Evolutionary conservation across 1,140 invertebrate genomes (phyloP), one percentile per base, ranked within the genome.

Genomic region (Heterodera carotae): DNA sequence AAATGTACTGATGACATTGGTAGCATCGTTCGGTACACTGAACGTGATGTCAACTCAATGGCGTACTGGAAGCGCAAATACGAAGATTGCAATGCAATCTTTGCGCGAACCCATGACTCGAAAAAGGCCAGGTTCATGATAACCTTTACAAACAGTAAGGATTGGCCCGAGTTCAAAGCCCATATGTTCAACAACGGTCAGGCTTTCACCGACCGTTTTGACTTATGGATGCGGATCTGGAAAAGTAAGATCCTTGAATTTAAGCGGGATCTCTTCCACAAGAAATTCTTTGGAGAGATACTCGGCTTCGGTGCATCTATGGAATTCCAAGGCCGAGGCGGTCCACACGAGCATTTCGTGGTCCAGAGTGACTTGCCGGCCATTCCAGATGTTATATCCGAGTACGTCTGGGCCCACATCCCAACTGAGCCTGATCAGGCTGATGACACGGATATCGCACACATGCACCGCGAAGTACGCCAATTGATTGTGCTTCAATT

Each of bases 321-420:
- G n/a, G n/a, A n/a, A n/a, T n/a, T n/a, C n/a, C n/a, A n/a, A n/a
- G n/a, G n/a, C n/a, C n/a, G n/a, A n/a, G 43, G 69, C 59, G 43
- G 59, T 71, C 15, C 69, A 18, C 69, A 71, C 18, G 27, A n/a
- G 27, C 69, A 71, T 18, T 6, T 33, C n/a, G 69, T 48, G 7
- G 22, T 15, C 7, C 12, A 25, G 18, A 71, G 33, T 18, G 69
- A 71, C 36, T 12, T 34, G 1, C 6, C 59, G 7, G 69, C 69
- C 0, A 48, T 59, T 15, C 25, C 69, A 8, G 69, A 48, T 7
- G 56, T 53, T 7, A 36, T 71, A 1, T 25, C 59, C 22, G 29
- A 56, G 22, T 48, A 53, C 27, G 43, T 71, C 7, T 71, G 69
- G 69, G 69, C 69, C 0, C 36, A 71, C 43, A 71, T 71, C 6